These are phyloP conservation scores for Hapalemur alaotrensis DNA, from an alignment of 2,797 vertebrate genomes.

Conservation along the genomic window DNA sequence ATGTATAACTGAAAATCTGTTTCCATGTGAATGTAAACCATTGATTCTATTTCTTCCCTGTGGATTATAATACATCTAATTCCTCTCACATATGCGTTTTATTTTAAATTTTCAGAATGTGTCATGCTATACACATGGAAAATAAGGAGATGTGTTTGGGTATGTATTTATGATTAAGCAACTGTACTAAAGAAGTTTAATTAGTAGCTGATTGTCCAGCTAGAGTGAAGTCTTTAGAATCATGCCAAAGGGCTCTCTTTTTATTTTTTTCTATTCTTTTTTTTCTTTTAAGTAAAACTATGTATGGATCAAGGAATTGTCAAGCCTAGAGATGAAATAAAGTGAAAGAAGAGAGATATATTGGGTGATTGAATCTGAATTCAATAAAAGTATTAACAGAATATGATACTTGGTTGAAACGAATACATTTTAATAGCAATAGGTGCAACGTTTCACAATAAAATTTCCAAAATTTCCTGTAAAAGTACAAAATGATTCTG, in stretches of 20 bases:
- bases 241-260: background rate
- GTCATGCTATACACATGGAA: background rate
- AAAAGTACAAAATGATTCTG: background rate
- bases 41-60: background rate
- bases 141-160: background rate
- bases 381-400: constrained; percentile 11
- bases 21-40: background rate
- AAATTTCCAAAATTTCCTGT: background rate
- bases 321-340: background rate
- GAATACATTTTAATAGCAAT: background rate
- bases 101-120: constrained; percentile 22
- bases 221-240: background rate
- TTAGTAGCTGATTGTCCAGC: background rate
- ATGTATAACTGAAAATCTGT: background rate
- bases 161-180: background rate
- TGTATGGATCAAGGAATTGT: background rate
- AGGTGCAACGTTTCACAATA: background rate
- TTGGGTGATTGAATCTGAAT: background rate
- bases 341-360: background rate
- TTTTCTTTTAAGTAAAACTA: background rate
- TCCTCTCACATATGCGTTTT: background rate
- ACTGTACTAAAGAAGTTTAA: background rate
- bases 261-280: background rate
- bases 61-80: background rate
- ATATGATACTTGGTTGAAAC: background rate